These are phyloP conservation scores for Chaetogeoica ovagalla DNA, from an alignment of 2,888 invertebrate genomes.

Conservation along the genomic window DNA sequence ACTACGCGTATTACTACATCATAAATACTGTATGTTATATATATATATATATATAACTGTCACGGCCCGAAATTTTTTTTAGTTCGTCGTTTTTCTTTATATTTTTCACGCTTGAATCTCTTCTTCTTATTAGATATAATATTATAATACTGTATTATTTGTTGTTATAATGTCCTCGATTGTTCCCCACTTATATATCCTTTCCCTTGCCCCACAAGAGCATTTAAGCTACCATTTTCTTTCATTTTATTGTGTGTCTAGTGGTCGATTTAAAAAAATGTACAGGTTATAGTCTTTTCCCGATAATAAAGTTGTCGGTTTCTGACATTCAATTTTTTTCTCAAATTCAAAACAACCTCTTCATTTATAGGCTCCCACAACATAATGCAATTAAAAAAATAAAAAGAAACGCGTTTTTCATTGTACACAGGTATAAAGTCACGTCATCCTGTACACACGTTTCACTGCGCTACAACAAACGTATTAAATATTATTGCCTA, in stretches of 20 bases:
- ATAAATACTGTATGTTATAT: neutral
- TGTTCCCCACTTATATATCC: too few species aligned
- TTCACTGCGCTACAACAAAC: neutral
- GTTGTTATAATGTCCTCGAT: neutral
- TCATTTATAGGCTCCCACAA: too few species aligned
- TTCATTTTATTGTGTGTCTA: too few species aligned
- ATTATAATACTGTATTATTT: neutral
- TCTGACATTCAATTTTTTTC: too few species aligned
- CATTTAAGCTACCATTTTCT: too few species aligned
- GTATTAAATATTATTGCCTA: constrained; percentile 6
- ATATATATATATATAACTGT: neutral
- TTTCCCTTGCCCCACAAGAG: too few species aligned
- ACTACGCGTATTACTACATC: constrained; percentile 33
- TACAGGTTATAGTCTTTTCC: too few species aligned
- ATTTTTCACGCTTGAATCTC: neutral
- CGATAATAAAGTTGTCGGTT: too few species aligned
- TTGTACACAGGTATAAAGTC: neutral
- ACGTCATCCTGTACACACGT: neutral
- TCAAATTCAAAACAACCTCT: neutral
- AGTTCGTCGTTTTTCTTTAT: neutral
- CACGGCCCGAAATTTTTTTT: too few species aligned
- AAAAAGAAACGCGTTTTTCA: constrained; percentile 15
- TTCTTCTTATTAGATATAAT: neutral
- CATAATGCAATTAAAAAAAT: too few species aligned
- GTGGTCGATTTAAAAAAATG: too few species aligned